phyloP scores from a whole-genome alignment of 2,888 invertebrate genomes.

The Rosalia funebris region DNA sequence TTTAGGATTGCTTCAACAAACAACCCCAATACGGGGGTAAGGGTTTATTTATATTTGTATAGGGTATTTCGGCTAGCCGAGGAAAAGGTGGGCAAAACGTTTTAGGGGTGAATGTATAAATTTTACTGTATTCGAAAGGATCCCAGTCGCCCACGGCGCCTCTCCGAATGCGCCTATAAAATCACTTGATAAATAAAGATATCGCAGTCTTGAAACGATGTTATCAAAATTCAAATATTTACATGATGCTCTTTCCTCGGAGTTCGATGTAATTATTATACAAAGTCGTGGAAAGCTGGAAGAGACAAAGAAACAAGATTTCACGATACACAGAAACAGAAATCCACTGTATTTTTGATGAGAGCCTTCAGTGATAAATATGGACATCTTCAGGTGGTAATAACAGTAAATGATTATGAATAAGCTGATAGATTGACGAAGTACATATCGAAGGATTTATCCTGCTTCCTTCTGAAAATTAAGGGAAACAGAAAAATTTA shows the following conservation, averaged over 20 bases:
- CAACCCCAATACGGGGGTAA: constrained; percentile 30
- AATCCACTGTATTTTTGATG: no score
- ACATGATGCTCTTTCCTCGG: not conserved
- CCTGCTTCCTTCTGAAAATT: no score
- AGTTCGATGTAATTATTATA: no score
- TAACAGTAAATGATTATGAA: no score
- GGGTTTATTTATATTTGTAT: constrained; percentile 40
- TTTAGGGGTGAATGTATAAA: constrained; percentile 7
- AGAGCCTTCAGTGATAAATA: no score
- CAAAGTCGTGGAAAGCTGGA: not conserved
- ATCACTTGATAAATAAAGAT: constrained; percentile 34
- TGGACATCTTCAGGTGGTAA: no score
- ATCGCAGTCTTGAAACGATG: constrained; percentile 30
- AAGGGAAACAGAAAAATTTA: no score
- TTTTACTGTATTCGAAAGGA: constrained; percentile 6
- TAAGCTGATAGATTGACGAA: no score
- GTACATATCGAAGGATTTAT: no score
- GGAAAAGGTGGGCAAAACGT: constrained; percentile 12
- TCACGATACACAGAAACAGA: no score
- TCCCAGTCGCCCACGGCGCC: not conserved
- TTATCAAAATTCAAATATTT: constrained; percentile 2
- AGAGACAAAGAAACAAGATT: no score
- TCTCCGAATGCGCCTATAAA: constrained; percentile 2
- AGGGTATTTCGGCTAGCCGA: constrained; percentile 26
- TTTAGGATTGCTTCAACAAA: constrained; percentile 35